A percentile compares a stretch with the other conserved stretches of the same genome.
phyloP scores from a whole-genome alignment of 2,113 vertebrate species.

The Cettia cetti region DNA sequence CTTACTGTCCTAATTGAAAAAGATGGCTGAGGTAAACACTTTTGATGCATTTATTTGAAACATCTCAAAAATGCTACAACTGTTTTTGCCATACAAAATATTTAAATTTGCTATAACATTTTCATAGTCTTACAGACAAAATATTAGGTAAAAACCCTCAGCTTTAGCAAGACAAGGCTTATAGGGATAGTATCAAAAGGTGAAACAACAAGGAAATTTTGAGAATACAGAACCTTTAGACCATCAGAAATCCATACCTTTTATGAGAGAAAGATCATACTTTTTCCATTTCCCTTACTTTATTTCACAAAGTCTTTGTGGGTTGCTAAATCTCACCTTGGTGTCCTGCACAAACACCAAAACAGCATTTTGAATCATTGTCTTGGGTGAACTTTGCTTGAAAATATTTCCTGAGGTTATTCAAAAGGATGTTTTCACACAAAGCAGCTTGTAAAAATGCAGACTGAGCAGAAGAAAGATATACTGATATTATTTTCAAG shows the following conservation, averaged over 20 bases:
- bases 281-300: background rate
- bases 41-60: background rate
- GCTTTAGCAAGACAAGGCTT: background rate
- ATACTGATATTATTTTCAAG: background rate
- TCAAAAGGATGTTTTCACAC: background rate
- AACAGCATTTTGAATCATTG: background rate
- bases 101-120: background rate
- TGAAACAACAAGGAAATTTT: background rate
- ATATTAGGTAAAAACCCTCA: background rate
- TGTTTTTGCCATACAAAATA: background rate
- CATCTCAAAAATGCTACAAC: background rate
- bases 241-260: background rate
- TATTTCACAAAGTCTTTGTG: background rate
- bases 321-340: background rate
- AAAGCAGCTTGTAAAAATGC: background rate
- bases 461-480: background rate
- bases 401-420: background rate
- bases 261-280: background rate
- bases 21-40: background rate
- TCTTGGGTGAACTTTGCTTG: background rate
- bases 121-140: background rate
- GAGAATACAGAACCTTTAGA: background rate
- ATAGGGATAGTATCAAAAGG: background rate
- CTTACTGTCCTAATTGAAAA: background rate
- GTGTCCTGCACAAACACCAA: background rate